Conservation (phyloP, 1,140 invertebrate species). For the Melipona quadrifasciata region DNA sequence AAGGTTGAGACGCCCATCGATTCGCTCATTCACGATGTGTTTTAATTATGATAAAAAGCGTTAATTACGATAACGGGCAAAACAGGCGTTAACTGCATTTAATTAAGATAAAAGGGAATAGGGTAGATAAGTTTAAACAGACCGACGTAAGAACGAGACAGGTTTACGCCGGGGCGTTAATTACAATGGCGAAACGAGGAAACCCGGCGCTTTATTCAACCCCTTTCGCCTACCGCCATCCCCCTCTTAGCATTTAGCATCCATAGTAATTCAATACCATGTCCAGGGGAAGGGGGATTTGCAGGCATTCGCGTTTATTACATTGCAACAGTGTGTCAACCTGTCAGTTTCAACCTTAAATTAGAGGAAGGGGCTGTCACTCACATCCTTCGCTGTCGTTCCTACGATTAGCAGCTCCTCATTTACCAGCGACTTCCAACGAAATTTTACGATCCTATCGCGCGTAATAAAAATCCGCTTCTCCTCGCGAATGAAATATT, state of each 20-base stretch:
- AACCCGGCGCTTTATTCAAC: neutral
- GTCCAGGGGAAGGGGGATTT: neutral
- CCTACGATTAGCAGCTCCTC: neutral
- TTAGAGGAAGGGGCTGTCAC: neutral
- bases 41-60: neutral
- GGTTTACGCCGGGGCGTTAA: neutral
- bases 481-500: too few species aligned
- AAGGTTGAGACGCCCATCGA: too few species aligned
- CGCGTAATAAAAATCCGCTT: too few species aligned
- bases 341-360: conserved; percentile 1
- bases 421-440: neutral
- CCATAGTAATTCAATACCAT: neutral
- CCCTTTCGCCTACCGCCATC: neutral
- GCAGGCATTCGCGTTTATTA: neutral
- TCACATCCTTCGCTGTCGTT: neutral
- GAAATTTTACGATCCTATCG: neutral
- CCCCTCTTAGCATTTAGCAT: neutral
- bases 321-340: neutral
- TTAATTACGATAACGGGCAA: neutral
- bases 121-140: neutral
- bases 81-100: neutral
- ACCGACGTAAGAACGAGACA: neutral
- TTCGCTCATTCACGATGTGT: neutral
- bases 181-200: neutral
- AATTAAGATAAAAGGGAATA: conserved; percentile 17